Conservation (phyloP, 2,797 vertebrate species). For the Danionella dracula region DNA sequence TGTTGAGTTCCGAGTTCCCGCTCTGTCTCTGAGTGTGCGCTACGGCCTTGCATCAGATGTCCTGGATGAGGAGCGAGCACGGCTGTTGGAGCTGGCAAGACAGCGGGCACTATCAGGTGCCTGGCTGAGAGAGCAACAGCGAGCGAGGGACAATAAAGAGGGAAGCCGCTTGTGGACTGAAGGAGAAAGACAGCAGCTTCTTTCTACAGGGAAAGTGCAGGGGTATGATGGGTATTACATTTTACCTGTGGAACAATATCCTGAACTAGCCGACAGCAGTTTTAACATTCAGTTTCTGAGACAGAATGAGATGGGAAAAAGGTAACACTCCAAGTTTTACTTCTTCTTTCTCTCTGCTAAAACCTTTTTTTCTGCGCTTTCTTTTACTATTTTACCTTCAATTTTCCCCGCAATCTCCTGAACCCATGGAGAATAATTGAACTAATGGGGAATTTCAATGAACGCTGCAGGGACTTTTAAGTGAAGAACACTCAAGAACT, state of each 20-base stretch:
- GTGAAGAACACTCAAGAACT: slow-evolving; percentile 79
- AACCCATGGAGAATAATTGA: slow-evolving; percentile 91
- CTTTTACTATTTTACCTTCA: slow-evolving; percentile 48
- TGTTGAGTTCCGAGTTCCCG: slow-evolving; percentile 84
- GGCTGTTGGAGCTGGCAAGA: slow-evolving; percentile 89
- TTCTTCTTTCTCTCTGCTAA: slow-evolving; percentile 41
- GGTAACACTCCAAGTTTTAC: slow-evolving; percentile 87
- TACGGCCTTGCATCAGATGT: slow-evolving; percentile 85
- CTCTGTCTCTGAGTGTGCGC: slow-evolving; percentile 86
- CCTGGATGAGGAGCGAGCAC: slow-evolving; percentile 90
- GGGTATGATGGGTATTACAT: slow-evolving; percentile 98
- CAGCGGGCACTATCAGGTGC: slow-evolving; percentile 87
- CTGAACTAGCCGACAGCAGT: slow-evolving; percentile 98
- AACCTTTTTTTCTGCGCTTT: slow-evolving; percentile 41
- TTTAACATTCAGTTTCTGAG: slow-evolving; percentile 99
- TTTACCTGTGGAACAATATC: slow-evolving; percentile 96
- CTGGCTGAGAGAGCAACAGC: slow-evolving; percentile 94
- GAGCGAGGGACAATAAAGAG: slow-evolving; percentile 87
- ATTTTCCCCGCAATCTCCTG: slow-evolving; percentile 66
- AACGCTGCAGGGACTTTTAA: slow-evolving; percentile 90
- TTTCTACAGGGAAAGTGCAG: slow-evolving; percentile 88
- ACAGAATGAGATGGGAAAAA: slow-evolving; percentile 99
- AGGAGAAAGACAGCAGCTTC: slow-evolving; percentile 94
- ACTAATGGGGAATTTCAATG: slow-evolving; percentile 83
- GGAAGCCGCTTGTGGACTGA: slow-evolving; percentile 96